These are phyloP conservation scores for Cyanoramphus novaezelandiae DNA, from an alignment of 2,113 vertebrate genomes.

Conservation along the genomic window DNA sequence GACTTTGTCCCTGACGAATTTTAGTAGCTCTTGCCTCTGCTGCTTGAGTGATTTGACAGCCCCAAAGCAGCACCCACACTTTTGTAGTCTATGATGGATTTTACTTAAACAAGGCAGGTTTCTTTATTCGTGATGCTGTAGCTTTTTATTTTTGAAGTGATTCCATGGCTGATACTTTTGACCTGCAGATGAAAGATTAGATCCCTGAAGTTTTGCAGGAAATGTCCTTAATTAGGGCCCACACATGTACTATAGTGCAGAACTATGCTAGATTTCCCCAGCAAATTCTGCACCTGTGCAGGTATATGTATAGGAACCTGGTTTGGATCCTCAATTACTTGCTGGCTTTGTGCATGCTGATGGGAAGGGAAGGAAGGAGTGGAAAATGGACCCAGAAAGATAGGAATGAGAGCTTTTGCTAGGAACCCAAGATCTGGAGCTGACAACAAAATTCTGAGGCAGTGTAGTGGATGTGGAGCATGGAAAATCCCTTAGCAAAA, in stretches of 20 bases:
- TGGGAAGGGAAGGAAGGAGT: background rate
- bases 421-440: background rate
- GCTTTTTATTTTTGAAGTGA: background rate
- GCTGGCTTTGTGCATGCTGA: background rate
- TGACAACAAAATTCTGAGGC: background rate
- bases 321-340: background rate
- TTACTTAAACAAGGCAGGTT: background rate
- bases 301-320: background rate
- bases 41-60: background rate
- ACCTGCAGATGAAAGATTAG: background rate
- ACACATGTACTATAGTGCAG: background rate
- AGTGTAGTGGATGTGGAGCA: background rate
- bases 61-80: background rate
- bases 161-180: background rate
- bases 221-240: background rate
- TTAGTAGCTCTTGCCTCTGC: background rate
- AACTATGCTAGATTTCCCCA: background rate
- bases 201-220: background rate
- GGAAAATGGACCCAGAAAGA: background rate
- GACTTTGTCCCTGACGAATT: background rate
- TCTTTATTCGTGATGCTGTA: background rate
- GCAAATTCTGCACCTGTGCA: accelerated
- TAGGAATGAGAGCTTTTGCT: background rate
- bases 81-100: background rate
- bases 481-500: background rate